Conservation (phyloP, 1,140 invertebrate genomes). For the Cylas formicarius region DNA sequence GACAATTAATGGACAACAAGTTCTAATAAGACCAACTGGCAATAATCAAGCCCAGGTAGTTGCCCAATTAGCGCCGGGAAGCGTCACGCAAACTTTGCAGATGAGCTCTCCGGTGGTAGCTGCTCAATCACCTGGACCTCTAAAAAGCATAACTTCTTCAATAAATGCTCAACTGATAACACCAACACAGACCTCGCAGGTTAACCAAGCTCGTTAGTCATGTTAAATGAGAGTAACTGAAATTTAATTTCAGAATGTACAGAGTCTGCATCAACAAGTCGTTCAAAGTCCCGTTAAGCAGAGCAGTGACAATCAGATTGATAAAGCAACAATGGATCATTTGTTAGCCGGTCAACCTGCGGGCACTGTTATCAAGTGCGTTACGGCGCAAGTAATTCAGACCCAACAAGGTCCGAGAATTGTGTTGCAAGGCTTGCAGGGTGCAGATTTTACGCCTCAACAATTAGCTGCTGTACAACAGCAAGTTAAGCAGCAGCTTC, state of each 20-base stretch:
- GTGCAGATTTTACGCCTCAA: constrained; percentile 70
- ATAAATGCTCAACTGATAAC: too few relatives aligned
- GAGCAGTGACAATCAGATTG: constrained; percentile 32
- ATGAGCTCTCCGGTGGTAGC: constrained; percentile 15
- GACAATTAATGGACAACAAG: constrained; percentile 75
- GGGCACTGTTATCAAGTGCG: constrained; percentile 79
- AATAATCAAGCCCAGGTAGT: constrained; percentile 65
- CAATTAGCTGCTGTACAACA: constrained; percentile 74
- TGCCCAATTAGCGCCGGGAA: constrained; percentile 51
- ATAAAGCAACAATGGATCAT: constrained; percentile 56
- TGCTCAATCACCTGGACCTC: background rate
- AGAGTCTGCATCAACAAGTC: constrained; percentile 15
- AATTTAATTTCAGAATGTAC: too few relatives aligned
- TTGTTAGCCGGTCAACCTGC: constrained; percentile 68
- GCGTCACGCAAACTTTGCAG: constrained; percentile 18
- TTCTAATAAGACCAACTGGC: constrained; percentile 62
- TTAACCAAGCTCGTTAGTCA: too few relatives aligned
- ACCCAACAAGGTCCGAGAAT: constrained; percentile 75
- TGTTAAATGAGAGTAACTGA: too few relatives aligned
- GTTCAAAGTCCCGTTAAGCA: constrained; percentile 27
- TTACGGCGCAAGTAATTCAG: constrained; percentile 74
- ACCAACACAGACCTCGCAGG: too few relatives aligned
- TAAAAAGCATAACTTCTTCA: constrained; percentile 5
- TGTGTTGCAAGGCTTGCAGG: constrained; percentile 73
- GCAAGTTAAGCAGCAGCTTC: constrained; percentile 78